Base-by-base conservation (phyloP, 2,888 invertebrate genomes). In the Apamea anceps region DNA sequence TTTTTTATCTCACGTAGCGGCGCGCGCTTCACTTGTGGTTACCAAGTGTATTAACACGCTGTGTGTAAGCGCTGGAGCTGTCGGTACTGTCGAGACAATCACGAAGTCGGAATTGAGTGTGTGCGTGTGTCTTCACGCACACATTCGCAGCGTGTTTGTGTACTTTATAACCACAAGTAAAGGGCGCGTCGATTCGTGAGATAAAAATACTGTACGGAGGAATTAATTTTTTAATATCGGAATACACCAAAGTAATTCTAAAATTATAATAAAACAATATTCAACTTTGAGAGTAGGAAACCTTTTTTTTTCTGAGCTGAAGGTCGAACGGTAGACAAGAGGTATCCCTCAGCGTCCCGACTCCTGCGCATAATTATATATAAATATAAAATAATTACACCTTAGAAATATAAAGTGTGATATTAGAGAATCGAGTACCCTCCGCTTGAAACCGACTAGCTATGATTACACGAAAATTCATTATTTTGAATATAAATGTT, bases 331-430 rank as follows among this genome's bases (percentile, higher is more conserved):
- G 70, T 63, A 51, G 75, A 60, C 15, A 79, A 65, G n/a, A 81
- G 76, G 80, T 76, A 60, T 66, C 32, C 66, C 60, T 75, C 32
- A 60, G 75, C 72, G 45, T 66, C 67, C 70, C 28, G 60, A 79
- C 77, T 80, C 74, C 71, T 73, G 72, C 85, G 75, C 71, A 80
- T 78, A 79, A 87, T 13, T 45, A 48, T 48, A 48, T 85, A 82
- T 87, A 87, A 89, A 83, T 86, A 87, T 90, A 89, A 81, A 82
- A 83, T 79, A 85, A 88, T 90, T 88, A 90, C 90, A 91, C 88
- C 78, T 88, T 93, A 93, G 91, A 89, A 81, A 87, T 91, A 89
- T 92, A 92, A 93, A 89, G 95, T 93, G 95, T 95, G 95, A 95
- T 95, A 95, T 93, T 95, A 95, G 94, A 91, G 85, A 91, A 91